Evolutionary conservation across 2,113 vertebrate species (phyloP).

Genomic region (Microtus montanus): DNA sequence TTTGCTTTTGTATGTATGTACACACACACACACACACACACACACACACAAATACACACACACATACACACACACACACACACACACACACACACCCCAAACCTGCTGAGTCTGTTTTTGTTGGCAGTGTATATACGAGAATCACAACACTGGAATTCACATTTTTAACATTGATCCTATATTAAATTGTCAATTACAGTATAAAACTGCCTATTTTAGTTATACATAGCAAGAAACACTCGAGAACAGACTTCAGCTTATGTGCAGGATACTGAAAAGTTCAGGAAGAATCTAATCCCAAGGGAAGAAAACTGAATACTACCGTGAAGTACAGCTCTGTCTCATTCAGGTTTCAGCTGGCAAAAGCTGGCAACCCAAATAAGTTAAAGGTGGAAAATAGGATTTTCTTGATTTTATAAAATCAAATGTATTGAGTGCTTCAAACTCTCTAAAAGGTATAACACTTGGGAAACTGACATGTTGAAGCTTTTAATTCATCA

Average conservation of each 20-base stretch:
- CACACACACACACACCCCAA: too few relatives aligned
- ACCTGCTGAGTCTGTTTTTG: neutral
- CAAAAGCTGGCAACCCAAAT: neutral
- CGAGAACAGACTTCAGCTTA: neutral
- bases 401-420: neutral
- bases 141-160: neutral
- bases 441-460: neutral
- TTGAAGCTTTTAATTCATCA: neutral
- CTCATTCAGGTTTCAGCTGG: neutral
- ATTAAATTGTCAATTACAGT: neutral
- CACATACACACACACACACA: too few relatives aligned
- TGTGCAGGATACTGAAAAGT: neutral
- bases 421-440: neutral
- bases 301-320: neutral
- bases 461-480: conserved; percentile 23
- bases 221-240: neutral
- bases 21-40: too few relatives aligned
- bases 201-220: conserved; percentile 12
- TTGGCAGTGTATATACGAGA: neutral
- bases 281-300: neutral
- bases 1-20: neutral
- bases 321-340: neutral
- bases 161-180: neutral
- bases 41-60: too few relatives aligned
- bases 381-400: neutral